Conservation (phyloP, 2,888 invertebrate species). For the Phlogophora meticulosa region DNA sequence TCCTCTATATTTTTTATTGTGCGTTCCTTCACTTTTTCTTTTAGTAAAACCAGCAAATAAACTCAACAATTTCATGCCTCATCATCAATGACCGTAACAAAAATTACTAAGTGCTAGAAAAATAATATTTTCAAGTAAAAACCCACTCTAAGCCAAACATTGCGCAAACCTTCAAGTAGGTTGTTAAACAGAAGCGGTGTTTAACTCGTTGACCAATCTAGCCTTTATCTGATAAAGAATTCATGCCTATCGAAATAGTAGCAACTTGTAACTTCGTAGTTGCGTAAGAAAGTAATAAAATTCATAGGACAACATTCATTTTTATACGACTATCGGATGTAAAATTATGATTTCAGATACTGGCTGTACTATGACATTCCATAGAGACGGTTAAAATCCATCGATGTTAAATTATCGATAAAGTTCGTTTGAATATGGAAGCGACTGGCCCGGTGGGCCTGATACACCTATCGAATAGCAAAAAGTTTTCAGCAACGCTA, state of each 20-base stretch:
- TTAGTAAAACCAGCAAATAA: conserved; percentile 1
- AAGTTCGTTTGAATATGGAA: neutral
- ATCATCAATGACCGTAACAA: conserved; percentile 16
- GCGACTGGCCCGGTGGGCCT: neutral
- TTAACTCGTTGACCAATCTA: conserved; percentile 52
- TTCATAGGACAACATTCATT: conserved; percentile 32
- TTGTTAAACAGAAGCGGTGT: conserved; percentile 51
- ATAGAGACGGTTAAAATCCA: conserved; percentile 2
- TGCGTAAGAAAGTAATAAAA: conserved; percentile 45
- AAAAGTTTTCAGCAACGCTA: neutral
- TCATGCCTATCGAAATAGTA: conserved; percentile 40
- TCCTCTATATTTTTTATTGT: too few species aligned
- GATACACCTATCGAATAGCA: too few species aligned
- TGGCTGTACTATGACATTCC: conserved; percentile 2
- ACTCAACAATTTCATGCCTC: conserved; percentile 24
- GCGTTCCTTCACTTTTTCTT: too few species aligned
- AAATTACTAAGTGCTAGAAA: conserved; percentile 28
- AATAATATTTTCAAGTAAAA: conserved; percentile 26
- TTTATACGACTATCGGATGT: conserved; percentile 9
- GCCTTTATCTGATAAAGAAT: conserved; percentile 56
- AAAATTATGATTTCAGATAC: conserved; percentile 12
- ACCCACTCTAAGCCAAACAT: conserved; percentile 22
- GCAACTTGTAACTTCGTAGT: conserved; percentile 12
- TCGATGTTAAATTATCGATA: conserved; percentile 30
- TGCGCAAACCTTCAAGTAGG: conserved; percentile 49